These are phyloP conservation scores for Odontomachus brunneus DNA, from an alignment of 1,140 invertebrate species.

Conservation along the genomic window DNA sequence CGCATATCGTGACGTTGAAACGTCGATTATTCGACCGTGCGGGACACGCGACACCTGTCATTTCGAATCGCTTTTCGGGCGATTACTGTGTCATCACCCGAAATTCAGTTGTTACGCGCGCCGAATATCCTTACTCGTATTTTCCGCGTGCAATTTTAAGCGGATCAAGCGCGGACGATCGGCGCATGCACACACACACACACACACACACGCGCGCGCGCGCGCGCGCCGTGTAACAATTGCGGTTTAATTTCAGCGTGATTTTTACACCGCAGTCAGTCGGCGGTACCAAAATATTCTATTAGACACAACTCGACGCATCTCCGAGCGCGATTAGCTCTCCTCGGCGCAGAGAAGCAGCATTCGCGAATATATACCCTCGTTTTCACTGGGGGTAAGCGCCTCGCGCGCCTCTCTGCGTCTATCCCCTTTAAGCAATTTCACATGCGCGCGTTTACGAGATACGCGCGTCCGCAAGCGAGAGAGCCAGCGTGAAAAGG, in stretches of 20 bases:
- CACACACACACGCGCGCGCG: too few relatives aligned
- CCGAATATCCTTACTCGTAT: neutral
- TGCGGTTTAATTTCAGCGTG: constrained; percentile 46
- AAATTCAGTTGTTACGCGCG: constrained; percentile 33
- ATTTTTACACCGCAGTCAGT: constrained; percentile 2
- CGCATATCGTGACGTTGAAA: constrained; percentile 4
- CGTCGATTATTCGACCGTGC: constrained; percentile 48
- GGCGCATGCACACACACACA: too few relatives aligned
- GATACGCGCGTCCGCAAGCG: constrained; percentile 35
- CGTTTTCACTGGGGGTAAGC: too few relatives aligned
- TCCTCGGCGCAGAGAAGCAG: too few relatives aligned
- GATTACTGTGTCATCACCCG: constrained; percentile 32
- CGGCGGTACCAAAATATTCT: too few relatives aligned
- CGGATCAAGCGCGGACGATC: neutral
- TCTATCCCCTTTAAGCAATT: constrained; percentile 73
- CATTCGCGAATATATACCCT: too few relatives aligned
- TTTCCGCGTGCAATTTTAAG: constrained; percentile 34
- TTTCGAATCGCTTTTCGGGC: constrained; percentile 50
- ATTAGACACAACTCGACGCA: too few relatives aligned
- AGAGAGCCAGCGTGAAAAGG: neutral
- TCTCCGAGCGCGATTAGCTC: neutral
- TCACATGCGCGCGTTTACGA: constrained; percentile 66
- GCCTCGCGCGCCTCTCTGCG: constrained; percentile 1
- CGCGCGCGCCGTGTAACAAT: constrained; percentile 58
- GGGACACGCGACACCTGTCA: constrained; percentile 43